Evolutionary conservation across 2,113 vertebrate genomes (phyloP), one percentile per base, ranked within the genome.

Genomic region (Melanerpes formicivorus): DNA sequence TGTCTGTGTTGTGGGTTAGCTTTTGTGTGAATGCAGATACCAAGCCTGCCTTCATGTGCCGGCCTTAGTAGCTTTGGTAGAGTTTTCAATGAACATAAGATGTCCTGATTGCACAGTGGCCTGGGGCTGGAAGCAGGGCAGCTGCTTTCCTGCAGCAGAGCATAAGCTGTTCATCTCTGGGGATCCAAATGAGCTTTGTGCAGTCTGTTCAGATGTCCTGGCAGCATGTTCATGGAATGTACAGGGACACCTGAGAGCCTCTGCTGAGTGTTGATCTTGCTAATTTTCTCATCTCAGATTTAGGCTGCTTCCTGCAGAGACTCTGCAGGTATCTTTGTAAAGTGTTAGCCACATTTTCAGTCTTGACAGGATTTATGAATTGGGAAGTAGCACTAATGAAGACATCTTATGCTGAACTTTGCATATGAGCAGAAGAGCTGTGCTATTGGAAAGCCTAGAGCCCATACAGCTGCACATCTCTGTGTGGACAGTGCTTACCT

Each of bases 101-200:
- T 30, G 27, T 40, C 8, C 27, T 1, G 0, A 0, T 25, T 19
- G 54, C 81, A 46, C 1, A 1, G 8, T 52, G 50, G 52, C 73
- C 64, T n/a, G 78, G 23, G 60, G 21, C 11, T 52, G 44, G 87
- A 46, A 80, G 66, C 66, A 22, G 42, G 4, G 5, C 71, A 69
- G 87, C 92, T 84, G 65, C 74, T 89, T 71, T 74, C 42, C 26
- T 48, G 50, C 13, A 64, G 46, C 77, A 78, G 46, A 46, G 10
- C 14, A 10, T 5, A 29, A 90, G 4, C 8, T 66, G 42, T 8
- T 14, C 3, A 27, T 42, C 83, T 60, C 69, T 42, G 52, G 82
- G 52, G 52, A 52, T 29, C 21, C 77, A 46, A 34, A 50, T 4
- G 27, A 86, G 64, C 76, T 70, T 64, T 74, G 46, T 42, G 88